Percentiles rank a stretch among this genome's conserved stretches.
These are phyloP conservation scores for Nomada fucata DNA, from an alignment of 2,888 invertebrate species.

Conservation along the genomic window DNA sequence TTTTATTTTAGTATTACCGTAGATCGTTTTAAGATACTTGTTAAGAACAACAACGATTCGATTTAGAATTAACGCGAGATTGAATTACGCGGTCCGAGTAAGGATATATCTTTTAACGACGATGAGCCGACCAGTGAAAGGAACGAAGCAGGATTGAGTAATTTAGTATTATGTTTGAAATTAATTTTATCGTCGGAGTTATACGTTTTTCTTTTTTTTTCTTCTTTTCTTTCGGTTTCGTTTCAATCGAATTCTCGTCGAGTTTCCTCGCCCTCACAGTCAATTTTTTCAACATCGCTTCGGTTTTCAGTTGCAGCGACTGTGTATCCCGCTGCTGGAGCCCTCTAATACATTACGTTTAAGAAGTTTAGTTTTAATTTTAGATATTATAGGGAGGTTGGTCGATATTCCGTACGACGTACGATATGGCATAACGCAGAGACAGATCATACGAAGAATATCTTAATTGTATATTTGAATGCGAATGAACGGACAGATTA, in stretches of 20 bases:
- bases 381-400: slow-evolving; percentile 13
- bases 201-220: too few species aligned
- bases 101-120: background rate
- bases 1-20: slow-evolving; percentile 3
- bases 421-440: slow-evolving; percentile 6
- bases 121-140: background rate
- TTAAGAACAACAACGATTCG: slow-evolving; percentile 8
- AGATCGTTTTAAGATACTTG: slow-evolving; percentile 16
- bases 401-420: slow-evolving; percentile 31
- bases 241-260: background rate
- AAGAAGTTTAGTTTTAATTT: slow-evolving; percentile 53
- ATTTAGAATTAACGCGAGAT: background rate
- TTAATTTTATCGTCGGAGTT: background rate
- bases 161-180: background rate
- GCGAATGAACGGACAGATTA: background rate
- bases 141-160: background rate
- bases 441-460: slow-evolving; percentile 6
- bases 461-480: slow-evolving; percentile 19
- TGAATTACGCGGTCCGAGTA: background rate
- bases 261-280: background rate
- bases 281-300: slow-evolving; percentile 2
- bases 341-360: slow-evolving; percentile 70
- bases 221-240: too few species aligned
- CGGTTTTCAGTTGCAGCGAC: slow-evolving; percentile 51
- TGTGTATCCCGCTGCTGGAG: slow-evolving; percentile 66